Percentiles rank a stretch among this genome's conserved stretches.
Conservation (phyloP, 2,888 invertebrate genomes). For the Apamea anceps region DNA sequence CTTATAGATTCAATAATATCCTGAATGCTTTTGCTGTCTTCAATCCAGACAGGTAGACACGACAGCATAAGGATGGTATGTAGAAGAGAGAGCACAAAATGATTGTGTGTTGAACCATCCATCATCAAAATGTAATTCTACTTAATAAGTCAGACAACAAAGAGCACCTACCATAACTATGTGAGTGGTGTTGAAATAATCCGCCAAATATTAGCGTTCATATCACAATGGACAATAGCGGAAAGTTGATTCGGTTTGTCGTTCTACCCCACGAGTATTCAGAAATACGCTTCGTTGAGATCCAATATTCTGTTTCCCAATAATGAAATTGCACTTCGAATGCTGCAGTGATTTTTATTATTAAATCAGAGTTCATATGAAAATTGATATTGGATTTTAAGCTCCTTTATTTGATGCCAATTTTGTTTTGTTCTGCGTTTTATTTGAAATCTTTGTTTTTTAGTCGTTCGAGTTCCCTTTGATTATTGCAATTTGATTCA, state of each 20-base stretch:
- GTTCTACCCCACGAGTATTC: constrained; percentile 80
- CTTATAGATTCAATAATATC: not conserved
- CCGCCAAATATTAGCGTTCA: constrained; percentile 34
- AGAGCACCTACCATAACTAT: constrained; percentile 9
- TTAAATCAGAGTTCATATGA: constrained; percentile 82
- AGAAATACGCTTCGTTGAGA: constrained; percentile 81
- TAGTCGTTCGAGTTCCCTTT: constrained; percentile 27
- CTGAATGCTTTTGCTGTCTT: not conserved
- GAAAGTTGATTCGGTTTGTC: constrained; percentile 82
- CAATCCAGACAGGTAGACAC: not conserved
- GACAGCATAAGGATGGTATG: not conserved
- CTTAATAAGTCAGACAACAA: constrained; percentile 35
- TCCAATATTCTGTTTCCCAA: constrained; percentile 83
- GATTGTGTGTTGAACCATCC: not conserved
- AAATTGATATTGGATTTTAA: constrained; percentile 72
- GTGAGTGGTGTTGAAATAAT: constrained; percentile 44
- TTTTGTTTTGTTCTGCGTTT: constrained; percentile 45
- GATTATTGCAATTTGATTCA: constrained; percentile 39
- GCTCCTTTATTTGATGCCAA: constrained; percentile 57
- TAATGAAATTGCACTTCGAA: constrained; percentile 88
- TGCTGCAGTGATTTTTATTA: constrained; percentile 86
- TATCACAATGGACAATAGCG: constrained; percentile 64
- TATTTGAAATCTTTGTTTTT: constrained; percentile 45
- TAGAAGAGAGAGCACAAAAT: not conserved
- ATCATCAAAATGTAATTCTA: constrained; percentile 16